phyloP scores from a whole-genome alignment of 2,888 invertebrate species.

The Coelogynopora nodosa region DNA sequence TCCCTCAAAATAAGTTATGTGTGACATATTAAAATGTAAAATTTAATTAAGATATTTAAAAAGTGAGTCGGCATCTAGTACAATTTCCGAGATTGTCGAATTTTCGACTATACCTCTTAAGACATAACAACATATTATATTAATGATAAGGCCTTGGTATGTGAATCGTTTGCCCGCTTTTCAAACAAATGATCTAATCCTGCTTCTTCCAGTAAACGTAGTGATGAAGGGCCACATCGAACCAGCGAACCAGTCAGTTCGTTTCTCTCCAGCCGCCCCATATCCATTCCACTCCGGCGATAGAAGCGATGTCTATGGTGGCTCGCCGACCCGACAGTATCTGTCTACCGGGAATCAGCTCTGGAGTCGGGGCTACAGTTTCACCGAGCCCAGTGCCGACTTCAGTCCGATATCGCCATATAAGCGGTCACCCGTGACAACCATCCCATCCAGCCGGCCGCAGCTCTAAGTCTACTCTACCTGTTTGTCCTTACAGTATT shows the following conservation, averaged over 20 bases:
- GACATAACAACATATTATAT: too few relatives aligned
- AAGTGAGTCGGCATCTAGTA: too few relatives aligned
- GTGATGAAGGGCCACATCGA: not conserved
- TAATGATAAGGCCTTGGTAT: too few relatives aligned
- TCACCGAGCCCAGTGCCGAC: conserved; percentile 31
- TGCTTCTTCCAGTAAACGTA: not conserved
- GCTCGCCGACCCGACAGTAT: not conserved
- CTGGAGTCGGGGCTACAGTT: conserved; percentile 40
- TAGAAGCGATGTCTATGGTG: not conserved
- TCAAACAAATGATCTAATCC: too few relatives aligned
- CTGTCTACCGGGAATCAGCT: not conserved
- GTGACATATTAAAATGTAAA: too few relatives aligned
- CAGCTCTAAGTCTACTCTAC: too few relatives aligned
- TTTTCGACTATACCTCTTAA: too few relatives aligned
- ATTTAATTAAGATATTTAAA: too few relatives aligned
- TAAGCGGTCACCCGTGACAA: conserved; percentile 13
- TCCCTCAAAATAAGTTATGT: too few relatives aligned
- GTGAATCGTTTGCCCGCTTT: too few relatives aligned
- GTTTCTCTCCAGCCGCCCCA: not conserved
- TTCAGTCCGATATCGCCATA: conserved; percentile 32
- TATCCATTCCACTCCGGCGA: not conserved
- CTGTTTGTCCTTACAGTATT: too few relatives aligned
- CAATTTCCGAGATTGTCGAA: too few relatives aligned
- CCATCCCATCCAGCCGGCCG: not conserved
- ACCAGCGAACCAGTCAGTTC: not conserved